A percentile compares a stretch with the other conserved stretches of the same genome.
Evolutionary conservation across 2,888 invertebrate genomes (phyloP).

Genomic region (Boloria euphrosyne): DNA sequence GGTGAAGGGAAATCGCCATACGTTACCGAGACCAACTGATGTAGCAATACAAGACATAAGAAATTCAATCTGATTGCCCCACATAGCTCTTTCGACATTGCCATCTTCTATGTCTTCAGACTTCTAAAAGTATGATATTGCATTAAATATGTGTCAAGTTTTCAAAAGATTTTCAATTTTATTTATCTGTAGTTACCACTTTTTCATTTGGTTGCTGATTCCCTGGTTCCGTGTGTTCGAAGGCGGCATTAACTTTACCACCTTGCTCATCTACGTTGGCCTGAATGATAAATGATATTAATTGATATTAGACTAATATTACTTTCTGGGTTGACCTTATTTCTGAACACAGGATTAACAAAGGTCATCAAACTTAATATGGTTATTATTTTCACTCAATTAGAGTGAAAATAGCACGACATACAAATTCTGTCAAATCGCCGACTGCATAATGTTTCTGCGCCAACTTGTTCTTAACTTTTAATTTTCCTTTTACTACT

Average conservation of each 20-base stretch:
- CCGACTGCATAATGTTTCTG: too few relatives aligned
- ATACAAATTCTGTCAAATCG: too few relatives aligned
- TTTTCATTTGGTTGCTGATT: background rate
- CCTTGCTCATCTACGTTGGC: background rate
- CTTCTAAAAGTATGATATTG: constrained; percentile 45
- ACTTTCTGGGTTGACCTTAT: too few relatives aligned
- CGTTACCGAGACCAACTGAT: constrained; percentile 87
- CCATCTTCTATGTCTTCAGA: constrained; percentile 35
- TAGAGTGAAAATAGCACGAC: too few relatives aligned
- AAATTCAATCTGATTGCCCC: constrained; percentile 87
- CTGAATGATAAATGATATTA: background rate
- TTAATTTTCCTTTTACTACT: too few relatives aligned
- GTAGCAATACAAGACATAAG: constrained; percentile 89
- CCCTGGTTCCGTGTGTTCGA: background rate
- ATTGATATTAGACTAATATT: too few relatives aligned
- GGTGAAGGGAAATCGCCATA: constrained; percentile 84
- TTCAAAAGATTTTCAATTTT: background rate
- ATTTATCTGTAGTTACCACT: background rate
- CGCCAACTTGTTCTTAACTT: too few relatives aligned
- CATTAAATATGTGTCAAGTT: background rate
- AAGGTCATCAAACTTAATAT: too few relatives aligned
- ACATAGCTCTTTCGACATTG: constrained; percentile 64
- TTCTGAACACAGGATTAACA: too few relatives aligned
- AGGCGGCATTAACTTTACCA: constrained; percentile 5
- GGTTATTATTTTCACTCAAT: too few relatives aligned